Evolutionary conservation across 2,113 vertebrate genomes (phyloP).

Genomic region (Pseudolaguvia tuberculata): DNA sequence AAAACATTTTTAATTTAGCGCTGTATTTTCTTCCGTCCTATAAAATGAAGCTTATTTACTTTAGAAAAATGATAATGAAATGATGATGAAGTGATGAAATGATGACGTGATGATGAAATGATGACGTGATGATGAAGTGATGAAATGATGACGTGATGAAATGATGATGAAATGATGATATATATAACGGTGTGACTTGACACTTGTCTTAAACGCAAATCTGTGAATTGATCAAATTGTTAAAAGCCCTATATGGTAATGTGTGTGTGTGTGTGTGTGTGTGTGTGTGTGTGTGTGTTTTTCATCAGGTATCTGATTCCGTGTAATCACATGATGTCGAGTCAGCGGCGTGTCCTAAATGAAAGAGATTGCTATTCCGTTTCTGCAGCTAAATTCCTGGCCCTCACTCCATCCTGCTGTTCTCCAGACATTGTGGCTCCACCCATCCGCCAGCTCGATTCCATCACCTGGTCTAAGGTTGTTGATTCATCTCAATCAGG

Average conservation of each 20-base stretch:
- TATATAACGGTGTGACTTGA: background rate
- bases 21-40: too few relatives aligned
- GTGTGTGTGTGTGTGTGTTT: too few relatives aligned
- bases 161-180: too few relatives aligned
- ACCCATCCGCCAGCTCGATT: conserved; percentile 78
- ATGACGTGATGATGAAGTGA: too few relatives aligned
- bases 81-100: too few relatives aligned
- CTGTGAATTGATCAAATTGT: background rate
- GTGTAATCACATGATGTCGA: conserved; percentile 96
- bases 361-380: conserved; percentile 90
- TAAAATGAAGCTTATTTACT: too few relatives aligned
- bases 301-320: conserved; percentile 87
- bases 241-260: background rate
- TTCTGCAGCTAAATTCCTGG: conserved; percentile 85
- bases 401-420: conserved; percentile 87
- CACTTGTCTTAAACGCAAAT: background rate
- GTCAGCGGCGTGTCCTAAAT: conserved; percentile 83
- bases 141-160: too few relatives aligned
- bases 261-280: background rate
- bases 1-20: too few relatives aligned
- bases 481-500: conserved; percentile 41
- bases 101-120: too few relatives aligned
- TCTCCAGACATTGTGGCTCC: conserved; percentile 77
- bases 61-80: too few relatives aligned
- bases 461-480: conserved; percentile 82